Base-by-base conservation (phyloP, 2,888 invertebrate species). In the Yponomeuta plumbellus region DNA sequence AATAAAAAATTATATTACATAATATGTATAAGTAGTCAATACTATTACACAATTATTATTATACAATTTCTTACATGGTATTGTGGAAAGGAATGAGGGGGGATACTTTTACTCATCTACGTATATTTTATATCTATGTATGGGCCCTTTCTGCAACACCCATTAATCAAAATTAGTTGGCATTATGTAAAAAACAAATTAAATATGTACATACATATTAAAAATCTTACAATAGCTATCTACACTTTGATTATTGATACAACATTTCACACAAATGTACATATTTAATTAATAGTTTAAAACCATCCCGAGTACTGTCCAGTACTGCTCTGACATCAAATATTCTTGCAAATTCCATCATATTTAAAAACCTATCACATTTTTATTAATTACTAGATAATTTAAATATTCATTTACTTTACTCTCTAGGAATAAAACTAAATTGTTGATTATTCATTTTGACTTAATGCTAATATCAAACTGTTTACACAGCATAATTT, bases 361-460 rank as follows among this genome's bases (percentile, higher is more conserved):
- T 59, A 22, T 59, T 61, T 34, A 61, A 61, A 61, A 26, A n/a
- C 26, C 61, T 61, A 80, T 78, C 79, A 83, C 77, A 77, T 75
- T 75, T 74, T 68, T 70, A 40, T 20, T 52, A 69, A 65, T 69
- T 69, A 68, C 68, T 68, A 58, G 39, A 39, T 58, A n/a, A n/a
- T 21, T 52, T 44, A 8, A 22, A 59, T n/a, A 67, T 67, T 59
- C 67, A 63, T 58, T 67, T 66, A 34, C 34, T 34, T 26, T 34
- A 34, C 34, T 34, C 34, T 8, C 34, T 65, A 52, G 44, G 66
- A 21, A 39, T 68, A 67, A 57, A 67, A 57, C 67, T 65, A 67
- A 56, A 64, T 61, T 52, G 64, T 61, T 52, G 64, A 62, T 63
- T 63, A 63, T 40, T 63, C 11, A 63, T 63, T 62, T 62, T 62